phyloP scores from a whole-genome alignment of 2,113 vertebrate genomes.

The Crotalus tigris region DNA sequence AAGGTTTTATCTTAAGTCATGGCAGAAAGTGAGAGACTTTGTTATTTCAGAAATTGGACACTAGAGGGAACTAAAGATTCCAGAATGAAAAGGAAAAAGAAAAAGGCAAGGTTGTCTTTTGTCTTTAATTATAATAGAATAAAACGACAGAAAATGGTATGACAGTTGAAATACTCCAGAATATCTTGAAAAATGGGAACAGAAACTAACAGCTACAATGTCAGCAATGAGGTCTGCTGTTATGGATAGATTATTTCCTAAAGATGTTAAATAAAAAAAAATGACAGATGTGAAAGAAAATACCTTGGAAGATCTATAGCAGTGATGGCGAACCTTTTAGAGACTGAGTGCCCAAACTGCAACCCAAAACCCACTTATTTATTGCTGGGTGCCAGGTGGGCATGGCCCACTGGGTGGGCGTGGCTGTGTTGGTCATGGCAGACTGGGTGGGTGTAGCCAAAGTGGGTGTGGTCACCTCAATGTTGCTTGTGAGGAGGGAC shows the following conservation, averaged over 20 bases:
- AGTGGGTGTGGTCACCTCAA: no score
- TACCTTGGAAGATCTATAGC: no score
- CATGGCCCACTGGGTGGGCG: no score
- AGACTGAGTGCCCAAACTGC: no score
- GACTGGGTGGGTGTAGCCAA: no score
- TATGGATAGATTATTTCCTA: neutral
- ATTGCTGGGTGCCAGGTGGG: no score
- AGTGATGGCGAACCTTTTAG: no score
- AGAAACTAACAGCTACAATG: neutral
- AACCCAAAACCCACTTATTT: no score
- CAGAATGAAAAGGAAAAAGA: neutral
- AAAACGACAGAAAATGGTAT: neutral
- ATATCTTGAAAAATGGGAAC: neutral
- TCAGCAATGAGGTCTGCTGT: neutral
- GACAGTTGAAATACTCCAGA: neutral
- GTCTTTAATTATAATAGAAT: neutral
- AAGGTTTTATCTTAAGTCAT: neutral
- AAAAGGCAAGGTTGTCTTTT: neutral
- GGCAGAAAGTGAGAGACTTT: neutral
- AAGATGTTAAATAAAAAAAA: neutral
- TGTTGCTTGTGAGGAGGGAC: no score
- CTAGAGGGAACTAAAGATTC: neutral
- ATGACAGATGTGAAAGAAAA: no score
- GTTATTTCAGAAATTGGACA: neutral
- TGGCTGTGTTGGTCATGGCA: no score